phyloP scores from a whole-genome alignment of 2,113 vertebrate genomes.

The Rhombomys opimus region DNA sequence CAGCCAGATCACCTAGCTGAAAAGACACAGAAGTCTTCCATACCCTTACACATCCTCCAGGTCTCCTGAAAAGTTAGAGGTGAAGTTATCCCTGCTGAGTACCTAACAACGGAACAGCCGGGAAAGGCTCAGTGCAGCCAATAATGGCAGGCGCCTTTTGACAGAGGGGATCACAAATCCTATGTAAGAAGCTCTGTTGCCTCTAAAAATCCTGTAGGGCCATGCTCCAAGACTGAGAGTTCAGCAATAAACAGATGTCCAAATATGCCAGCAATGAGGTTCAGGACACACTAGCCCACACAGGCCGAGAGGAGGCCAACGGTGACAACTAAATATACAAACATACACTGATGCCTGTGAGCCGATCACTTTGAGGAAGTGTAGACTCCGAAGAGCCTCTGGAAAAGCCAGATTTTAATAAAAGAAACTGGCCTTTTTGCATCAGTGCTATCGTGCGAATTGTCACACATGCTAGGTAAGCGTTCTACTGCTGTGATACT shows the following conservation, averaged over 20 bases:
- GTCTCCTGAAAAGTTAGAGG: conserved; percentile 2
- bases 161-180: background rate
- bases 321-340: background rate
- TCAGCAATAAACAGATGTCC: background rate
- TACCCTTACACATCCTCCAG: background rate
- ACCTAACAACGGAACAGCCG: background rate
- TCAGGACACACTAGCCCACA: background rate
- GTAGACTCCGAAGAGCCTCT: background rate
- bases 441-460: background rate
- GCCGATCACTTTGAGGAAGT: background rate
- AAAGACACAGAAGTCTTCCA: background rate
- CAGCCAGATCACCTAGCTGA: background rate
- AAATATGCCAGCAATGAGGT: background rate
- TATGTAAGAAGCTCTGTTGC: background rate
- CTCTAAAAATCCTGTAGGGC: conserved; percentile 10
- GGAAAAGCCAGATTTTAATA: background rate
- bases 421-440: background rate
- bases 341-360: background rate
- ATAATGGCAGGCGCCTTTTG: background rate
- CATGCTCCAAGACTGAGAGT: background rate
- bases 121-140: background rate
- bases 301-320: background rate
- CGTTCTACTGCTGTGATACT: background rate
- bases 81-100: background rate
- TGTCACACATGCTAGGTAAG: background rate